Base-by-base conservation (phyloP, 2,797 vertebrate genomes). In the Muscicapa striata region DNA sequence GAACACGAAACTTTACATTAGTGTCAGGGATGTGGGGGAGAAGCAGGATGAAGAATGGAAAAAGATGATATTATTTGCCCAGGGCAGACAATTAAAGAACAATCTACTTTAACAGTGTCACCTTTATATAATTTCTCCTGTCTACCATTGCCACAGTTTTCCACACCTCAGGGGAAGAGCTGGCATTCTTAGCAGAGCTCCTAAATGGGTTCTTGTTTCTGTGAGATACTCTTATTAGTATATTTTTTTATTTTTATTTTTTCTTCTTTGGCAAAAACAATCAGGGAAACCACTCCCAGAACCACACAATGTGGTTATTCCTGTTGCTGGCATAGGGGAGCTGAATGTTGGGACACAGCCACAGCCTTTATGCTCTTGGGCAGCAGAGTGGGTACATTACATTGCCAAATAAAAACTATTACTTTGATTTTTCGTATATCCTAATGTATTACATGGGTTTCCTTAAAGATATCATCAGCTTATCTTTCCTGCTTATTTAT, bases 51-150 rank as follows among this genome's bases (percentile, higher is more conserved):
- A 97, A 93, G 82, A 96, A 94, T 87, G 72, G 70, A 84, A 93
- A 70, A 95, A 92, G 73, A 86, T 88, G 15, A 46, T 93, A 95
- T 89, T 91, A 61, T 97, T 96, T 97, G 94, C 97, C 90, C 48
- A 94, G 68, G 93, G 96, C 96, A 95, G 92, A 89, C n/a, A 61
- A 94, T 97, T 97, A 96, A 96, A 97, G 84, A 95, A 51, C 70
- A 96, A 92, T 93, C 32, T 32, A 86, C 94, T 94, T 94, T 36
- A 84, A 87, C 84, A 79, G 55, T 87, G 67, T 89, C 94, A 95
- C 84, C 73, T 91, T 66, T 90, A 73, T 96, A 46, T 95, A 93
- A 95, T 97, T 96, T 92, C 48, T 90, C 34, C 73, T 84, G 51
- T 51, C 85, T 96, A 62, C 87, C 75, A 67, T 90, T 86, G 46